These are phyloP conservation scores for Habropoda laboriosa DNA, from an alignment of 1,140 invertebrate genomes.

Conservation along the genomic window DNA sequence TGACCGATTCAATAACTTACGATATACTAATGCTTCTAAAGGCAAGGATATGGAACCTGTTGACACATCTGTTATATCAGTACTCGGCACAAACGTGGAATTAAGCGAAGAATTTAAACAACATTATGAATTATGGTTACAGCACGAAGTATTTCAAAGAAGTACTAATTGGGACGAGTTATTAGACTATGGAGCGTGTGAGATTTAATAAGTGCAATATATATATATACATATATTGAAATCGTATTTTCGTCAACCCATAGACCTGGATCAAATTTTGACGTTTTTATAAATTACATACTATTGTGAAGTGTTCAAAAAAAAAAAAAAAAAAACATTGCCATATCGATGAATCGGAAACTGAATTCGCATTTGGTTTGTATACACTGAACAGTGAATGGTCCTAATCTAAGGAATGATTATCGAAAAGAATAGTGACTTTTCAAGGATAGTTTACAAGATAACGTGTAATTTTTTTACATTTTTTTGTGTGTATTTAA, in stretches of 20 bases:
- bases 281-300: constrained; percentile 60
- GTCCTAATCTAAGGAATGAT: constrained; percentile 57
- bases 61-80: constrained; percentile 92
- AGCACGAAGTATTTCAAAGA: constrained; percentile 97
- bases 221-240: constrained; percentile 40
- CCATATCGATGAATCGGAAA: constrained; percentile 55
- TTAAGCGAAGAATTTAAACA: constrained; percentile 97
- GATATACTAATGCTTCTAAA: constrained; percentile 86
- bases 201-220: constrained; percentile 63
- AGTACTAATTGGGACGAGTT: constrained; percentile 89
- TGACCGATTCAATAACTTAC: constrained; percentile 96
- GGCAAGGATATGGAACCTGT: constrained; percentile 90
- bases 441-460: constrained; percentile 36
- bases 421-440: constrained; percentile 40
- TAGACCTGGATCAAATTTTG: constrained; percentile 56
- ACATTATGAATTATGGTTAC: constrained; percentile 97
- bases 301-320: constrained; percentile 61
- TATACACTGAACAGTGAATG: constrained; percentile 44
- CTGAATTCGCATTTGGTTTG: constrained; percentile 53
- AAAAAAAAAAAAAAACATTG: constrained; percentile 50
- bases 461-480: constrained; percentile 38
- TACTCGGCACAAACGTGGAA: constrained; percentile 89
- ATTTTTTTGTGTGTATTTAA: constrained; percentile 45
- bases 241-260: constrained; percentile 57
- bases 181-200: constrained; percentile 70